These are phyloP conservation scores for Pipistrellus pygmaeus DNA, from an alignment of 2,797 vertebrate genomes.

Conservation along the genomic window DNA sequence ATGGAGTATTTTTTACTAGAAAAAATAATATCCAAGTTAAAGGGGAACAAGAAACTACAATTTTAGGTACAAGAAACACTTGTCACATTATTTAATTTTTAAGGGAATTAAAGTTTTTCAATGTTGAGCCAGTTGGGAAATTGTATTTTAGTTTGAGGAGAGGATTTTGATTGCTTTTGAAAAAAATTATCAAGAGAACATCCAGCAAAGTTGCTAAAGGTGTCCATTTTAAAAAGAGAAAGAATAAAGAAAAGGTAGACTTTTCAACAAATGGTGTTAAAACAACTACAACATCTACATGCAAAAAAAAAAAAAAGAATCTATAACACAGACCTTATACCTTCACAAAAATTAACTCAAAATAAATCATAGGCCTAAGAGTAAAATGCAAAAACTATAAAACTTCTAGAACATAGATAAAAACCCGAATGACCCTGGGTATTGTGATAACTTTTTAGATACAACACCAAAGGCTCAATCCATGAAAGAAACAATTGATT, in stretches of 20 bases:
- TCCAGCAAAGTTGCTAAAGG: neutral
- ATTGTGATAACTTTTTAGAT: neutral
- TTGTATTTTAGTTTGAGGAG: conserved; percentile 45
- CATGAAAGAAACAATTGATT: neutral
- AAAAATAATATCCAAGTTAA: neutral
- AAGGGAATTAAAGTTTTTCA: conserved; percentile 54
- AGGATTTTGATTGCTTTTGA: conserved; percentile 38
- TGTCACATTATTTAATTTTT: conserved; percentile 33
- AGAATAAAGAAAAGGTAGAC: neutral
- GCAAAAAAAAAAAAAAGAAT: neutral
- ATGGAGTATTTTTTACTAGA: neutral
- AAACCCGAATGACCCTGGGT: neutral
- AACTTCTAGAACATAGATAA: neutral
- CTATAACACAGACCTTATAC: neutral
- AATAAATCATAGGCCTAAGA: neutral
- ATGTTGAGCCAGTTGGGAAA: conserved; percentile 14
- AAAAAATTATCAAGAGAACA: conserved; percentile 42
- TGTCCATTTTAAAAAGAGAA: neutral
- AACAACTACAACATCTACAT: neutral
- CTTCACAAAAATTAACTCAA: neutral
- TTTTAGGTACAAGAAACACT: conserved; percentile 27
- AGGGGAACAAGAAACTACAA: conserved; percentile 9
- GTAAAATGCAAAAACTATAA: conserved; percentile 1
- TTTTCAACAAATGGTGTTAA: neutral
- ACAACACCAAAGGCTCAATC: neutral